A percentile compares a stretch with the other conserved stretches of the same genome.
Conservation (phyloP, 2,888 invertebrate genomes). For the Esperia sulphurella region DNA sequence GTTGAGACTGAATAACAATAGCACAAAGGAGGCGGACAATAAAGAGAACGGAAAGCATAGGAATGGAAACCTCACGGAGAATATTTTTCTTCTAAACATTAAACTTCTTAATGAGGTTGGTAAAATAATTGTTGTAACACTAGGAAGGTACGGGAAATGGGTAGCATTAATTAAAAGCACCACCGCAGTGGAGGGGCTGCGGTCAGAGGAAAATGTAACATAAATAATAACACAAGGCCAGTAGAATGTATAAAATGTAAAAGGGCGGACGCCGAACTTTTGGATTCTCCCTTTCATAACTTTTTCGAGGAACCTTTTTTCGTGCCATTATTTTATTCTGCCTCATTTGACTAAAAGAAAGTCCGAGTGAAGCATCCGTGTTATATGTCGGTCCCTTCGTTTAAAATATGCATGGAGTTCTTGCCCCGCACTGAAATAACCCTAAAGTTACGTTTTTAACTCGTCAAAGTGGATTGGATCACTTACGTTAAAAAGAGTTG, state of each 20-base stretch:
- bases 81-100: slow-evolving; percentile 61
- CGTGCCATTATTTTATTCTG: slow-evolving; percentile 71
- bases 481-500: slow-evolving; percentile 25
- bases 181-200: slow-evolving; percentile 51
- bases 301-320: slow-evolving; percentile 70
- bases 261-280: slow-evolving; percentile 63
- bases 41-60: slow-evolving; percentile 31
- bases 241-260: slow-evolving; percentile 62
- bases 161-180: slow-evolving; percentile 72
- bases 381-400: slow-evolving; percentile 57
- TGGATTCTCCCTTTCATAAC: slow-evolving; percentile 66
- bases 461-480: slow-evolving; percentile 22
- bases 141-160: slow-evolving; percentile 62
- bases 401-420: slow-evolving; percentile 68
- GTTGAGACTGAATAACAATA: slow-evolving; percentile 47
- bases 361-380: slow-evolving; percentile 56
- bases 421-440: slow-evolving; percentile 42
- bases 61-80: slow-evolving; percentile 44
- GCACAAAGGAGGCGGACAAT: slow-evolving; percentile 39
- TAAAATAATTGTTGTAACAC: slow-evolving; percentile 75
- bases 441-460: slow-evolving; percentile 37
- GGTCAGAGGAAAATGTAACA: slow-evolving; percentile 66
- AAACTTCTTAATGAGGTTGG: slow-evolving; percentile 72
- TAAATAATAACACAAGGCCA: slow-evolving; percentile 68
- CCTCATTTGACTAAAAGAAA: slow-evolving; percentile 75